phyloP scores from a whole-genome alignment of 2,113 vertebrate species.

The Crotalus viridis region DNA sequence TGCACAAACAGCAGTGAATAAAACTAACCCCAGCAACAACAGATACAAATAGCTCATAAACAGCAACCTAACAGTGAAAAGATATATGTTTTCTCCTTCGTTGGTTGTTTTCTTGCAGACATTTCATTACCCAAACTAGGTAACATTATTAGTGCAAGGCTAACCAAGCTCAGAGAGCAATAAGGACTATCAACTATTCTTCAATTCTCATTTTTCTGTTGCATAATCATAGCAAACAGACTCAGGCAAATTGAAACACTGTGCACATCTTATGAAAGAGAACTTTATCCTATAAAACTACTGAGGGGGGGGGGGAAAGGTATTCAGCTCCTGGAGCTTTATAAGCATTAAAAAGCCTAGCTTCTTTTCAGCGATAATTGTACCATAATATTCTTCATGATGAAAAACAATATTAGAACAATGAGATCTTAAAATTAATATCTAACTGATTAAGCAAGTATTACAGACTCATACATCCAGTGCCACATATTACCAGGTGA shows the following conservation, averaged over 20 bases:
- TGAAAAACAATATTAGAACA: not conserved
- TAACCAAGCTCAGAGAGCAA: not conserved
- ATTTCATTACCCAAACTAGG: not conserved
- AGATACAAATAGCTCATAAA: not conserved
- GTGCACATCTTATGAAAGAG: slow-evolving; percentile 51
- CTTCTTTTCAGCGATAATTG: not conserved
- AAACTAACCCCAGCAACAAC: not conserved
- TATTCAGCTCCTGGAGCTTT: not conserved
- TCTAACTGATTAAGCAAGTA: not conserved
- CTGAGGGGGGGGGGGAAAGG: not conserved
- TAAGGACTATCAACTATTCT: not conserved
- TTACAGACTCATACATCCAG: not conserved
- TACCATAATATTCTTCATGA: not conserved
- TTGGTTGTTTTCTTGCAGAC: not conserved
- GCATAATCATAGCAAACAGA: not conserved
- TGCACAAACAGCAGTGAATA: not conserved
- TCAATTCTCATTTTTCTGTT: not conserved
- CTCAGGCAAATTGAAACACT: slow-evolving; percentile 37
- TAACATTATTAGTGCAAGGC: not conserved
- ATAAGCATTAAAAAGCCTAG: slow-evolving; percentile 2
- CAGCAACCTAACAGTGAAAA: not conserved
- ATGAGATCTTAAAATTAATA: not conserved
- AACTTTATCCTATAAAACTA: slow-evolving; percentile 3
- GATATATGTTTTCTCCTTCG: too few species aligned
- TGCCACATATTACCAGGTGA: not conserved